A percentile compares a stretch with the other conserved stretches of the same genome.
These are phyloP conservation scores for Drosophila obscura DNA, from an alignment of 1,140 invertebrate genomes.

Conservation along the genomic window DNA sequence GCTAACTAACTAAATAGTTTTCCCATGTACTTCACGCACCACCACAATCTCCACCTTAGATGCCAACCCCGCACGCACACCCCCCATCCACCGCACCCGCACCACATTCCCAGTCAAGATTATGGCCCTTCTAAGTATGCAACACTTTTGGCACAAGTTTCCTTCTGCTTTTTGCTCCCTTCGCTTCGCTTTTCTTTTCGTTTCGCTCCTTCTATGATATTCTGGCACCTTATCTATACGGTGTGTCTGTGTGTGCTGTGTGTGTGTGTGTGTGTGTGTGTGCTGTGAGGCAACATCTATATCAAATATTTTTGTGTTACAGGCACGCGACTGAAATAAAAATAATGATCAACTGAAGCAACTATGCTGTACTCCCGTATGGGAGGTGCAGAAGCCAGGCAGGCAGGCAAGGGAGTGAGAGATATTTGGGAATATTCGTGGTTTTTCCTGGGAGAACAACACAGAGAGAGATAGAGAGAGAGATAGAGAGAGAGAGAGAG, in stretches of 20 bases:
- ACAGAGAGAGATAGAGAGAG: background rate
- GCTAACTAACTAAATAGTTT: slow-evolving; percentile 28
- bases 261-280: slow-evolving; percentile 2
- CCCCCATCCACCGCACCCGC: no score
- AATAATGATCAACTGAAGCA: slow-evolving; percentile 55
- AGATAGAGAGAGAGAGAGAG: background rate
- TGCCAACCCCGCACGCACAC: background rate
- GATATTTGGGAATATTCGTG: background rate
- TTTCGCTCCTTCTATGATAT: no score
- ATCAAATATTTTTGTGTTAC: slow-evolving; percentile 58
- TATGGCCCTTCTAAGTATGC: slow-evolving; percentile 28
- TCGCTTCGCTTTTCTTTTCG: slow-evolving; percentile 1
- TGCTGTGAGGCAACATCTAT: slow-evolving; percentile 49
- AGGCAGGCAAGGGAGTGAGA: background rate
- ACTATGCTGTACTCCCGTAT: no score
- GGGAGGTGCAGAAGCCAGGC: background rate
- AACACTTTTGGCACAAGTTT: slow-evolving; percentile 16
- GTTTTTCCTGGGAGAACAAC: slow-evolving; percentile 6
- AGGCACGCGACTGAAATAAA: slow-evolving; percentile 73
- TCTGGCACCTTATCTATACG: slow-evolving; percentile 30
- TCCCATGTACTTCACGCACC: no score
- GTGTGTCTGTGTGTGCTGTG: background rate
- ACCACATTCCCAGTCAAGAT: slow-evolving; percentile 1
- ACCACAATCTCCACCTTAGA: background rate
- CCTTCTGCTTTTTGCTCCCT: background rate